These are phyloP conservation scores for Cotesia glomerata DNA, from an alignment of 1,140 invertebrate species.

Conservation along the genomic window DNA sequence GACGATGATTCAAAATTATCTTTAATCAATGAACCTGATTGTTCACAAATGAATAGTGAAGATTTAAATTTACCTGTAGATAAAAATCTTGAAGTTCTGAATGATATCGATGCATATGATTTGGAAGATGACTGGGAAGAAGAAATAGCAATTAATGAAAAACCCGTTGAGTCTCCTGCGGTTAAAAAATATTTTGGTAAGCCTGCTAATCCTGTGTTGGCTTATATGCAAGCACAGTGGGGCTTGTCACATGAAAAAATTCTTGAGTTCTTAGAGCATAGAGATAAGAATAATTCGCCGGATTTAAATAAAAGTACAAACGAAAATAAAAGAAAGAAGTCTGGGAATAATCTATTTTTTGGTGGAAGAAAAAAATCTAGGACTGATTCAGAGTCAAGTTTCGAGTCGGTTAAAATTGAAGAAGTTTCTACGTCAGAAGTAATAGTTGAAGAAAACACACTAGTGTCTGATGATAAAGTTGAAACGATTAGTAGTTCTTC, in stretches of 20 bases:
- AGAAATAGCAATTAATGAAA: conserved; percentile 40
- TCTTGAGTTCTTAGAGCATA: conserved; percentile 64
- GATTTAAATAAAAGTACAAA: conserved; percentile 13
- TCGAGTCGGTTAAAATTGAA: conserved; percentile 2
- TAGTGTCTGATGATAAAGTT: not conserved
- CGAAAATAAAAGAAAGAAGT: not conserved
- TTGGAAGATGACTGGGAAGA: conserved; percentile 52
- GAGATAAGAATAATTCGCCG: conserved; percentile 46
- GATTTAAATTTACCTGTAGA: conserved; percentile 13
- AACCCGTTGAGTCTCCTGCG: conserved; percentile 31
- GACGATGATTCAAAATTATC: conserved; percentile 21
- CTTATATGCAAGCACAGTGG: conserved; percentile 77
- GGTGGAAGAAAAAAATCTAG: not conserved
- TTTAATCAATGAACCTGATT: conserved; percentile 9
- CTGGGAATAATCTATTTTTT: not conserved
- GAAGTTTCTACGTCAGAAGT: not conserved
- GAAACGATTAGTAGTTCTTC: conserved; percentile 24
- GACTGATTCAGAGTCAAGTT: not conserved
- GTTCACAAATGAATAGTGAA: conserved; percentile 25
- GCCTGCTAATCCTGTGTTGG: conserved; percentile 59
- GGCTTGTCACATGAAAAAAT: conserved; percentile 75
- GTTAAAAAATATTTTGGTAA: conserved; percentile 44
- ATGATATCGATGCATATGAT: conserved; percentile 49
- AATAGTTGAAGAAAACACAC: not conserved
- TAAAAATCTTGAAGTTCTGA: conserved; percentile 32